These are phyloP conservation scores for Hypselothyrea guttata DNA, from an alignment of 2,888 invertebrate species.

Conservation along the genomic window DNA sequence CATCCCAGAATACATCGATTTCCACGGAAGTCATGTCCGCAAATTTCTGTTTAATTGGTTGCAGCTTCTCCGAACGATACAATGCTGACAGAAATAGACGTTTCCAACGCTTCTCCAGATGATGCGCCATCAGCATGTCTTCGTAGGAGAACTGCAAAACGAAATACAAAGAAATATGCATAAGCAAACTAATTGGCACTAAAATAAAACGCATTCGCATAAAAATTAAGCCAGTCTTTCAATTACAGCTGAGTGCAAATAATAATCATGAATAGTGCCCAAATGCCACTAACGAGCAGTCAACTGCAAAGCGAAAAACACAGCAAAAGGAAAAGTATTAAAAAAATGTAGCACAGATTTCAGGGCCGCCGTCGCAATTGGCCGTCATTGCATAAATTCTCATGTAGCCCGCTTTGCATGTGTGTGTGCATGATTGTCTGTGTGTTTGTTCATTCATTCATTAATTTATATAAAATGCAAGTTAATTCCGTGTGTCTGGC, in stretches of 20 bases:
- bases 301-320: conserved; percentile 31
- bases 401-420: conserved; percentile 36
- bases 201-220: conserved; percentile 44
- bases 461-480: conserved; percentile 80
- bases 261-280: conserved; percentile 74
- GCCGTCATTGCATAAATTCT: conserved; percentile 62
- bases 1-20: conserved; percentile 83
- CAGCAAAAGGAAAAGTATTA: conserved; percentile 6
- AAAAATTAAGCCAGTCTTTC: conserved; percentile 67
- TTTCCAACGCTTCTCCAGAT: conserved; percentile 87
- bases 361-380: conserved; percentile 47
- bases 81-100: conserved; percentile 87
- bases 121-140: conserved; percentile 83
- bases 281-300: conserved; percentile 61
- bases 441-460: conserved; percentile 64
- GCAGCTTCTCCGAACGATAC: conserved; percentile 87
- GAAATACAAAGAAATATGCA: neutral
- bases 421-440: conserved; percentile 15
- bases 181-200: conserved; percentile 3
- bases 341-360: conserved; percentile 52
- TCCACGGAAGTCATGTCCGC: conserved; percentile 90
- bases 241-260: conserved; percentile 74
- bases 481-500: conserved; percentile 78
- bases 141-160: conserved; percentile 79
- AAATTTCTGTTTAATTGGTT: conserved; percentile 93